Evolutionary conservation across 2,113 vertebrate genomes (phyloP), one percentile per base, ranked within the genome.

Genomic region (Aegypius monachus): DNA sequence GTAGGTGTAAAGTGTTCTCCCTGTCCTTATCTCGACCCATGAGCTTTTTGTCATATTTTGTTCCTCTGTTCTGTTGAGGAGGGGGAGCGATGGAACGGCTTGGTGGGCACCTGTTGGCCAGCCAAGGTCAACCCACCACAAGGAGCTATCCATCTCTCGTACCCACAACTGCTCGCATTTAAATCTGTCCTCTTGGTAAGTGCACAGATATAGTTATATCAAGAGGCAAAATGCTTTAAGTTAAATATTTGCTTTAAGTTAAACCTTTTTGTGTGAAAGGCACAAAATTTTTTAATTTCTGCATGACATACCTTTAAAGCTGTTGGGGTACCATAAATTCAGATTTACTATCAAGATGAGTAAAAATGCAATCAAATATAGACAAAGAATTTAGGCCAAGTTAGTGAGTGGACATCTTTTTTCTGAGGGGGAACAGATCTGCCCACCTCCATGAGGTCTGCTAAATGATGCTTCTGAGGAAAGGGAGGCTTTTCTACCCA

Each of bases 61-160:
- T 47, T 58, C 34, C 9, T 8, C 25, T 70, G 27, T 55, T 38
- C 26, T 38, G 6, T 55, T 50, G 32, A 72, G n/a, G 26, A 48
- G 6, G 2, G 3, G 8, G 26, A 61, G 13, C 0, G 3, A 66
- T 7, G 12, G 43, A 40, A 16, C 1, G 1, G 9, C 17, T 86
- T 81, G 47, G 13, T 32, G 3, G 4, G 40, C 38, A 78, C 17
- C 34, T 78, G 58, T 11, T 10, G 40, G 43, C 36, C 48, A 73
- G 50, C 10, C 20, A 70, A 70, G 36, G 27, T 31, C 42, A 68
- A 11, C 9, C 8, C 19, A 47, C 15, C 5, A 29, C 31, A 48
- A 65, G 26, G 7, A 36, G 9, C 13, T 65, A 27, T 29, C 55
- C 16, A 40, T 21, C 45, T 45, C 36, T 65, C 36, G 1, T 21